phyloP scores from a whole-genome alignment of 2,888 invertebrate species.

The Baronia brevicornis region DNA sequence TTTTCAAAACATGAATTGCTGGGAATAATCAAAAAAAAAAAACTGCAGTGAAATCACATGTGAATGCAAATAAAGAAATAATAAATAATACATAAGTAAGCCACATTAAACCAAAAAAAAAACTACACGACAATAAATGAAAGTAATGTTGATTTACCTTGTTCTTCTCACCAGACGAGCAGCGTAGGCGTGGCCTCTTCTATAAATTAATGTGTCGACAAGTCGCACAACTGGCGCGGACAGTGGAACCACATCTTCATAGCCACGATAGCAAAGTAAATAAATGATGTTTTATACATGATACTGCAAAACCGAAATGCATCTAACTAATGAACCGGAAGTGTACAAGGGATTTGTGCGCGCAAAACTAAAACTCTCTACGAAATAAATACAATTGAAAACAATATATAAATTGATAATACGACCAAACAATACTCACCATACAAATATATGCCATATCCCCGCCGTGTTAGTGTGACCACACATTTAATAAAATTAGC shows the following conservation, averaged over 20 bases:
- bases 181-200: conserved; percentile 38
- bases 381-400: too few species aligned
- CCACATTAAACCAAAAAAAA: conserved; percentile 62
- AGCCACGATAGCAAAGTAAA: conserved; percentile 19
- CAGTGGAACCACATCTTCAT: conserved; percentile 21
- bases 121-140: conserved; percentile 47
- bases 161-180: conserved; percentile 28
- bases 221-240: conserved; percentile 25
- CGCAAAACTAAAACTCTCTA: too few species aligned
- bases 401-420: too few species aligned
- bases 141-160: conserved; percentile 56
- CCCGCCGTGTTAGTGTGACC: too few species aligned
- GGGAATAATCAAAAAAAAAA: conserved; percentile 33
- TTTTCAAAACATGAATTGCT: conserved; percentile 59
- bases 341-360: conserved; percentile 37
- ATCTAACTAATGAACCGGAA: too few species aligned
- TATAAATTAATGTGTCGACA: conserved; percentile 35
- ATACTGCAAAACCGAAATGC: too few species aligned
- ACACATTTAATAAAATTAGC: too few species aligned
- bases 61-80: conserved; percentile 69
- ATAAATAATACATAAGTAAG: conserved; percentile 72
- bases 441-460: too few species aligned
- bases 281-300: too few species aligned
- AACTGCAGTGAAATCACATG: conserved; percentile 74
- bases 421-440: too few species aligned